Conservation (phyloP, 2,797 vertebrate genomes). For the Xenentodon cancila region DNA sequence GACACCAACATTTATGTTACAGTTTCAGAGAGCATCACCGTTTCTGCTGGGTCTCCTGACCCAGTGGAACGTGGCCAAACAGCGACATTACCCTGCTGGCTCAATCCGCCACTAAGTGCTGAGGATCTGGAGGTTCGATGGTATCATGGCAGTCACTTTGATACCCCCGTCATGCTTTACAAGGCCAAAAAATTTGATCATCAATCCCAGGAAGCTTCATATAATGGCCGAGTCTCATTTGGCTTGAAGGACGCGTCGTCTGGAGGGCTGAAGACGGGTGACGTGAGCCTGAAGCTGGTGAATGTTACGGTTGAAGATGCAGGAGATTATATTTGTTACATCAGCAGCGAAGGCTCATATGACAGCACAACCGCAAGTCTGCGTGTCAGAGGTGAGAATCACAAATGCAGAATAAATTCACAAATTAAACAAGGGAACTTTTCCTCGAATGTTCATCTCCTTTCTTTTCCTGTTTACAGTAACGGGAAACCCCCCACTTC, state of each 20-base stretch:
- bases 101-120: slow-evolving; percentile 47
- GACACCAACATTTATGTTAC: neutral
- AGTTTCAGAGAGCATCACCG: slow-evolving; percentile 29
- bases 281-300: slow-evolving; percentile 64
- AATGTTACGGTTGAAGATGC: slow-evolving; percentile 44
- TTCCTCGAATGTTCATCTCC: neutral
- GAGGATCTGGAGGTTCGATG: slow-evolving; percentile 67
- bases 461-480: slow-evolving; percentile 21
- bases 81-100: slow-evolving; percentile 70
- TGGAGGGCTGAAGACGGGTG: slow-evolving; percentile 49
- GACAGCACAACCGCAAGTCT: slow-evolving; percentile 15
- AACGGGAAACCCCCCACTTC: slow-evolving; percentile 41
- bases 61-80: neutral
- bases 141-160: slow-evolving; percentile 27
- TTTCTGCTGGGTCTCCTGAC: slow-evolving; percentile 1
- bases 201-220: neutral
- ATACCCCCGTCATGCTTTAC: slow-evolving; percentile 35
- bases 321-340: slow-evolving; percentile 62
- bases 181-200: neutral
- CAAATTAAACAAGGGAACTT: rapidly evolving
- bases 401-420: neutral
- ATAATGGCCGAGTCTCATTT: slow-evolving; percentile 50
- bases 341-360: slow-evolving; percentile 55
- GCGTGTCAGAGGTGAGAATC: slow-evolving; percentile 56
- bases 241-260: slow-evolving; percentile 43